Evolutionary conservation across 2,113 vertebrate genomes (phyloP), one percentile per base, ranked within the genome.

Genomic region (Scytalopus superciliaris): DNA sequence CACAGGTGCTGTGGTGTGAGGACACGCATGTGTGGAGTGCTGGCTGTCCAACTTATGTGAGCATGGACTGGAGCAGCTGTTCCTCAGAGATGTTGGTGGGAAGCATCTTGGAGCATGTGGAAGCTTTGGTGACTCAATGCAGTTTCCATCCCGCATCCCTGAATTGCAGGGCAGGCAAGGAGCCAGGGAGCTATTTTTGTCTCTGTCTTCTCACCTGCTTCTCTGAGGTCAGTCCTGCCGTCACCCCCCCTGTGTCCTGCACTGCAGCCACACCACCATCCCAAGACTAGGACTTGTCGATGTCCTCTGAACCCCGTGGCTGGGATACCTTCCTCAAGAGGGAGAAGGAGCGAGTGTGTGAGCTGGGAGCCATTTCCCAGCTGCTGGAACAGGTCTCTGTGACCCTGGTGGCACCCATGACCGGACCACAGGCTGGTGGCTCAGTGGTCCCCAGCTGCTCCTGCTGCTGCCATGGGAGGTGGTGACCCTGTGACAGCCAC

Each of bases 361-460:
- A 86, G 67, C 89, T 74, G 52, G 44, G 80, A 92, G 53, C 68
- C 69, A 15, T 92, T 87, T 89, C 68, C 84, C 74, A 84, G 91
- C 56, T 84, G 80, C 62, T 84, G 53, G 27, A 79, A 21, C 4
- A 7, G 27, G 9, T 91, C 44, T 64, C 39, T 1, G 5, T 93
- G 84, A 84, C 35, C 80, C 56, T 55, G 66, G 21, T 55, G 90
- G 30, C 1, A 0, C 59, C 57, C 3, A 1, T 64, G 83, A 56
- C 45, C 2, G 1, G 50, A 60, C 37, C 0, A 0, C 39, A n/a
- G 77, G 45, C 75, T 60, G 66, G 74, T 87, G 95, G 67, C 74
- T 82, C 3, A 0, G 1, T 1, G 2, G 53, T 68, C 49, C 35
- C 53, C 82, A 68, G 80, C 42, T 93, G 91, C 53, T 59, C 17